These are phyloP conservation scores for Coelinius sp. DNA, from an alignment of 2,888 invertebrate species.

Conservation along the genomic window DNA sequence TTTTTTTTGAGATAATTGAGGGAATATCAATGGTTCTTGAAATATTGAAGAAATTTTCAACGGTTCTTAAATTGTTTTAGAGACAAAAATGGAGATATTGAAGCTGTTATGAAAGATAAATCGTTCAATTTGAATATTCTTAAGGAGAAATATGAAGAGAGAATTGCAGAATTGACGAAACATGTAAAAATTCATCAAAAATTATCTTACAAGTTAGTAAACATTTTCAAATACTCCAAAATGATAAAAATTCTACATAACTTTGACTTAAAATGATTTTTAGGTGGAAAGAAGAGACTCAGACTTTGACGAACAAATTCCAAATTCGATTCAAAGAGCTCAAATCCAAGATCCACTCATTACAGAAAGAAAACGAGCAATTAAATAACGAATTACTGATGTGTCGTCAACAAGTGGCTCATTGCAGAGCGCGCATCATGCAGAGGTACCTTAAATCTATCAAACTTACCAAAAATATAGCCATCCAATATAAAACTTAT, in stretches of 20 bases:
- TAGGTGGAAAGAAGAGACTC: constrained; percentile 79
- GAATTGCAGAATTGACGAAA: constrained; percentile 74
- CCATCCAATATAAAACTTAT: constrained; percentile 27
- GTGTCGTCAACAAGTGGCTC: constrained; percentile 58
- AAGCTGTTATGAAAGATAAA: constrained; percentile 41
- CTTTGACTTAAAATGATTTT: constrained; percentile 38
- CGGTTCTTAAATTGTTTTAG: constrained; percentile 33
- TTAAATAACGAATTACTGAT: constrained; percentile 62
- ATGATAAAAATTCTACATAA: not conserved
- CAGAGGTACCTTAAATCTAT: constrained; percentile 51
- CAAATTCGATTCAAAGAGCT: constrained; percentile 75
- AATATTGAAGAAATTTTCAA: no score
- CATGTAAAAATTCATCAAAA: constrained; percentile 76
- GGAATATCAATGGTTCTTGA: no score
- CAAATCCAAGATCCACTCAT: constrained; percentile 73
- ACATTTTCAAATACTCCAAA: not conserved
- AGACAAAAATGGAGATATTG: constrained; percentile 35
- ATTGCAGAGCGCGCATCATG: constrained; percentile 52
- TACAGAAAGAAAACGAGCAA: constrained; percentile 72
- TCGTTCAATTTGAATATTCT: constrained; percentile 48
- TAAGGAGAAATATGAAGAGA: constrained; percentile 64
- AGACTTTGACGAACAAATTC: constrained; percentile 76
- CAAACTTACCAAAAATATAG: constrained; percentile 19
- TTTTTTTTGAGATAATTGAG: not conserved
- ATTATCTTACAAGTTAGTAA: constrained; percentile 74